Base-by-base conservation (phyloP, 2,888 invertebrate genomes). In the Matsumyia berberina region DNA sequence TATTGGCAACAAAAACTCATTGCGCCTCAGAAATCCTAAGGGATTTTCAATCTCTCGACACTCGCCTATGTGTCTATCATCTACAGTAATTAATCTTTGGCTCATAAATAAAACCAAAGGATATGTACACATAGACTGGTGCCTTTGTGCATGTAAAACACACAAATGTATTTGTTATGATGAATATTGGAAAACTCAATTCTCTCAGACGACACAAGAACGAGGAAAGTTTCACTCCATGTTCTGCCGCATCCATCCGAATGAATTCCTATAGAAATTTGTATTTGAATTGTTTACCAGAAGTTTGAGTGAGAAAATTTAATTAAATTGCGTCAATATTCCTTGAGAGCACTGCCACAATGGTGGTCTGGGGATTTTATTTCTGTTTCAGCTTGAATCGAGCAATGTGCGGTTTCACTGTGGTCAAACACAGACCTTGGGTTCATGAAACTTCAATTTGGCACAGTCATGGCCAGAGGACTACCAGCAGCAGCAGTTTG, bases 231-330 rank as follows among this genome's bases (percentile, higher is more conserved):
- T 11, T 51, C 24, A 24, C 49, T 12, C 17, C 24, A 24, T 24
- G 11, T 49, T 66, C 8, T 24, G 7, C 6, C 19, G 11, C 19
- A 2, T 57, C n/a, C 9, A n/a, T 33, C 1, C 2, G n/a, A 17
- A 51, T 37, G 42, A 67, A 67, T 53, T 67, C 9, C 37, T 42
- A 46, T 31, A 42, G 33, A 55, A 44, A 53, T 53, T 33, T 37
- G 44, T 19, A 46, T 69, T 69, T 33, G 44, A 69, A 69, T 44
- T 69, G 55, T 57, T 69, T 35, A 33, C 55, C 69, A 69, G 24
- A 69, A 44, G 33, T 55, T 55, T 55, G 1, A 42, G 44, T 57
- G 69, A 57, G 55, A 44, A 57, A 69, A 24, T 69, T 69, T 57
- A 69, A 69, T 69, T 69, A 69, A 69, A 57, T 44, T 35, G 55